Conservation (phyloP, 37 sponge, comb jelly and placozoan species). For the Mnemiopsis leidyi region DNA sequence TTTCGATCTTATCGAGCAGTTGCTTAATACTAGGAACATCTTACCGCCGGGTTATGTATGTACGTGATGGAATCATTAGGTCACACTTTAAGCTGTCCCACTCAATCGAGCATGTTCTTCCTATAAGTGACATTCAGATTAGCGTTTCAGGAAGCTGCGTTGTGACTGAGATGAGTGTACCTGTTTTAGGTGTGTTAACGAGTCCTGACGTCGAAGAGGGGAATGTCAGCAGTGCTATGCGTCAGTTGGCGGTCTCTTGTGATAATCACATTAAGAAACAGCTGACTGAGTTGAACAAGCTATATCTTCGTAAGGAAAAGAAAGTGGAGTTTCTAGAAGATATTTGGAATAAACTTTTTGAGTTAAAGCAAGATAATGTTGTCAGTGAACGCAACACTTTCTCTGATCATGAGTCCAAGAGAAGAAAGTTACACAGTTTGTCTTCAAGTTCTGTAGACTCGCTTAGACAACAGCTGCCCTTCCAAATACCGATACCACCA, state of each 20-base stretch:
- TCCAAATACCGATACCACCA: not conserved
- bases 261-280: not conserved
- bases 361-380: not conserved
- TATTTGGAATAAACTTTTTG: slow-evolving; percentile 14
- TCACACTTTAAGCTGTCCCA: not conserved
- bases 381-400: not conserved
- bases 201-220: not conserved
- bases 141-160: not conserved
- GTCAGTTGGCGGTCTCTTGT: not conserved
- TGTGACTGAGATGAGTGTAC: not conserved
- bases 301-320: not conserved
- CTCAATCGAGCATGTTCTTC: not conserved
- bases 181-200: not conserved
- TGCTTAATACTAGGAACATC: not conserved
- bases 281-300: not conserved
- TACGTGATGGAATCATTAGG: slow-evolving; percentile 9
- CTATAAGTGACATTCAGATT: not conserved
- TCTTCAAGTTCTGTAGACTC: not conserved
- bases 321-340: not conserved
- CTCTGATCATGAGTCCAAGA: not conserved
- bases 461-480: not conserved
- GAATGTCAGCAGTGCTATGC: not conserved
- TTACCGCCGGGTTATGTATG: not conserved
- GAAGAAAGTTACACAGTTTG: not conserved
- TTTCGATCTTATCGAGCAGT: not conserved